phyloP scores from a whole-genome alignment of 2,888 invertebrate genomes.

The Nebria brevicollis region DNA sequence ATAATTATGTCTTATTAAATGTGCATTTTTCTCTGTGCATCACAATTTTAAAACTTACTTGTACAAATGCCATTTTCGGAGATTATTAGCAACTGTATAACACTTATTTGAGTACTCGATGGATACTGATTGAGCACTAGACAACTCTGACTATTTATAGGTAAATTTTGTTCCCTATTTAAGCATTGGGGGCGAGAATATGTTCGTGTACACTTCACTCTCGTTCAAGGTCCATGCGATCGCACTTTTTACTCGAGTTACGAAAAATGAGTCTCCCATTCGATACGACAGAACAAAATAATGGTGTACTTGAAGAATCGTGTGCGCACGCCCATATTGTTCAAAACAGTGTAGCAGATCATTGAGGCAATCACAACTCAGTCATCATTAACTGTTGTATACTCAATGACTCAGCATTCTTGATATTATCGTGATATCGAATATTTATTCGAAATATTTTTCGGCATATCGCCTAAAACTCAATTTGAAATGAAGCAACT shows the following conservation, averaged over 20 bases:
- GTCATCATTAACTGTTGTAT: background rate
- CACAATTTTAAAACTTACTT: constrained; percentile 49
- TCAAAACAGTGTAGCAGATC: constrained; percentile 4
- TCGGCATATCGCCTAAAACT: background rate
- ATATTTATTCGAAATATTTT: background rate
- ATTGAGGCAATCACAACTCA: constrained; percentile 15
- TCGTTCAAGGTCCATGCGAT: constrained; percentile 50
- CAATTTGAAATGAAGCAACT: background rate
- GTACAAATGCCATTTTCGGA: constrained; percentile 48
- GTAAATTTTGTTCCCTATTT: constrained; percentile 48
- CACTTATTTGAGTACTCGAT: constrained; percentile 45
- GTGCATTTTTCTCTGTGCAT: too few species aligned
- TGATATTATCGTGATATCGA: background rate
- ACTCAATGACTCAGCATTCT: background rate
- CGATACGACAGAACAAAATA: background rate
- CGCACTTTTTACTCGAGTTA: constrained; percentile 46
- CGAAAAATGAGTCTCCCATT: constrained; percentile 47
- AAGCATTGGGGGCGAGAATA: constrained; percentile 14
- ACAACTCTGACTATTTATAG: constrained; percentile 52
- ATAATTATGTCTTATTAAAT: too few species aligned
- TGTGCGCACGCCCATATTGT: constrained; percentile 32
- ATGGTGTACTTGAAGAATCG: constrained; percentile 32
- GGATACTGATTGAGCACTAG: constrained; percentile 51
- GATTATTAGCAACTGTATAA: constrained; percentile 35
- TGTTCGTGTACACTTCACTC: constrained; percentile 49